Evolutionary conservation across 2,113 vertebrate species (phyloP).

Genomic region (Condylura cristata): DNA sequence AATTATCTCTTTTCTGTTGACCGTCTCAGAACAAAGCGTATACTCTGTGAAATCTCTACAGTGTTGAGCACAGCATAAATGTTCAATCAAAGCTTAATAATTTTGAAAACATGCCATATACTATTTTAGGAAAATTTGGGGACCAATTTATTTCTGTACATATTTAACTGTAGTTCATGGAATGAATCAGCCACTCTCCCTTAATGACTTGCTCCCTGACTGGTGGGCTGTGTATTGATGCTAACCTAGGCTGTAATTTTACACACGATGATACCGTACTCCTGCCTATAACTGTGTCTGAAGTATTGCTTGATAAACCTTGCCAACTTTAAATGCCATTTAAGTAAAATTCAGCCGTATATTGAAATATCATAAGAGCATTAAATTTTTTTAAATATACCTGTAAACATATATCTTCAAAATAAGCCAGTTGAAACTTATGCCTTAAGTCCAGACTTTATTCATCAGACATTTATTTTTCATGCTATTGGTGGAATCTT

Average conservation of each 20-base stretch:
- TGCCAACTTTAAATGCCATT: constrained; percentile 45
- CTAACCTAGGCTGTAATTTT: background rate
- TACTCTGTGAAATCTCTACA: background rate
- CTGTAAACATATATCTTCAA: constrained; percentile 19
- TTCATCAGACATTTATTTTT: background rate
- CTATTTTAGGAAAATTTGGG: constrained; percentile 60
- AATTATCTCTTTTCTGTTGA: background rate
- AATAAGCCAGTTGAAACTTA: constrained; percentile 18
- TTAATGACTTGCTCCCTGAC: constrained; percentile 20
- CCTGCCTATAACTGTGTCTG: background rate
- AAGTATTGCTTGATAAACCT: constrained; percentile 41
- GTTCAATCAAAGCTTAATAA: constrained; percentile 39
- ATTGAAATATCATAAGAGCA: constrained; percentile 42
- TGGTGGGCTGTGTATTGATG: background rate
- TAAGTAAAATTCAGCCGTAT: constrained; percentile 42
- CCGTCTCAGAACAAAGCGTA: background rate
- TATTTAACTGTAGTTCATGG: constrained; percentile 48
- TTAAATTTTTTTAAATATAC: constrained; percentile 39
- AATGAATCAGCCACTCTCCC: constrained; percentile 26
- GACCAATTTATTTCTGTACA: constrained; percentile 47
- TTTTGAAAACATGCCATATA: constrained; percentile 41
- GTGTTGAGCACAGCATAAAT: background rate
- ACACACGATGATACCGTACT: constrained; percentile 28
- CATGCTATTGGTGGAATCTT: constrained; percentile 16
- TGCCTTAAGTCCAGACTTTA: background rate